Percentiles rank a stretch among this genome's conserved stretches.
phyloP scores from a whole-genome alignment of 2,797 vertebrate genomes.

The Liparis tanakae region DNA sequence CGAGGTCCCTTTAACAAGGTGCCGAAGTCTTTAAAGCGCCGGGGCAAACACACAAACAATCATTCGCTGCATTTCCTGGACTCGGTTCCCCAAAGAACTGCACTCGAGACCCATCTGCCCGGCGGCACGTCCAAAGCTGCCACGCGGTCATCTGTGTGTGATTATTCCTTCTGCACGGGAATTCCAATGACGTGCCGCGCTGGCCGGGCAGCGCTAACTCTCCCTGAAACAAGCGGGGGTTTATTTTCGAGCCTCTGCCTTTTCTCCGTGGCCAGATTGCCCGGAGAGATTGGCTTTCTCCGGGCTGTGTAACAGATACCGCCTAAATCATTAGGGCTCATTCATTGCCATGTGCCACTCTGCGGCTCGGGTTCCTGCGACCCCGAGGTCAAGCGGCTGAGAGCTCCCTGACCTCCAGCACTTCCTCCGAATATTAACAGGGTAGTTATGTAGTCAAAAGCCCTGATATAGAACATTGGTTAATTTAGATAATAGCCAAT shows the following conservation, averaged over 20 bases:
- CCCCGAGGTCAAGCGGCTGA: conserved; percentile 89
- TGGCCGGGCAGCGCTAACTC: conserved; percentile 40
- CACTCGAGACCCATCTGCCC: conserved; percentile 1
- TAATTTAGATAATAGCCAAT: conserved; percentile 84
- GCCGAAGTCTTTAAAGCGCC: conserved; percentile 64
- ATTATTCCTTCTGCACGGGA: conserved; percentile 66
- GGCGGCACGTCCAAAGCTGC: conserved; percentile 26
- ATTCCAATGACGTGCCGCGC: conserved; percentile 57
- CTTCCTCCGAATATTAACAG: conserved; percentile 91
- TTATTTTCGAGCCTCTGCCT: conserved; percentile 80
- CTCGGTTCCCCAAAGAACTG: conserved; percentile 33
- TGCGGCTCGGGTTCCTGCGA: conserved; percentile 89
- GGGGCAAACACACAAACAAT: conserved; percentile 73
- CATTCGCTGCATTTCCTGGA: conserved; percentile 56
- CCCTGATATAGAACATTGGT: conserved; percentile 89
- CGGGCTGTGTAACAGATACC: conserved; percentile 96
- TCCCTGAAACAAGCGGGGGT: conserved; percentile 71
- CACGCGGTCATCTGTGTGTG: conserved; percentile 68
- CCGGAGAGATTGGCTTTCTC: conserved; percentile 83
- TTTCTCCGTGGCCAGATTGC: conserved; percentile 91
- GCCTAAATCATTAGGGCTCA: conserved; percentile 97
- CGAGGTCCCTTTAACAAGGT: conserved; percentile 60
- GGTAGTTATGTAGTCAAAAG: conserved; percentile 84
- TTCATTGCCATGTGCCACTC: conserved; percentile 92
- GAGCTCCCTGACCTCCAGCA: conserved; percentile 89